Conservation (phyloP, 2,113 vertebrate species). For the Misgurnus mizolepis region DNA sequence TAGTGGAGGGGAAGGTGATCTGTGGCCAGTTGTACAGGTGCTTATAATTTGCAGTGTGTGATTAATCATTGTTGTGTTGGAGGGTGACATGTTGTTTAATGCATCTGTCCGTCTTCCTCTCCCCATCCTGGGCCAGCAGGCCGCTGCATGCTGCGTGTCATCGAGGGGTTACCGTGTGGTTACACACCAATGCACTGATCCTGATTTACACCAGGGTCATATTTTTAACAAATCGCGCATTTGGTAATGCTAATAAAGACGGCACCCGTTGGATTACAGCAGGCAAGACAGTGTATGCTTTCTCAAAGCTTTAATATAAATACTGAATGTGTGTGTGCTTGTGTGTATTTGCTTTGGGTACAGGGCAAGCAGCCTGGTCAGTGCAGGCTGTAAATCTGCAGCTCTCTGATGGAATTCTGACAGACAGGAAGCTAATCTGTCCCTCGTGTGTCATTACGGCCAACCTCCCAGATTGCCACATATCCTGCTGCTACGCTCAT, state of each 20-base stretch:
- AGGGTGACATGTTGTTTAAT: conserved; percentile 89
- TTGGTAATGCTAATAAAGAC: conserved; percentile 33
- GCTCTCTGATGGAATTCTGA: conserved; percentile 76
- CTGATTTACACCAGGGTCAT: conserved; percentile 1
- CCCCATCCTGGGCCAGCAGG: conserved; percentile 52
- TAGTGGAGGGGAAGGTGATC: conserved; percentile 9
- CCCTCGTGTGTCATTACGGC: conserved; percentile 75
- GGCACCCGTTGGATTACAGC: background rate
- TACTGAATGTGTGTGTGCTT: conserved; percentile 40
- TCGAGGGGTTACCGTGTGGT: conserved; percentile 34
- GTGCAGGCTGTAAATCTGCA: conserved; percentile 75
- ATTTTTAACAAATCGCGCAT: background rate
- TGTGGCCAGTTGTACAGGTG: conserved; percentile 84
- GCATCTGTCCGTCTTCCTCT: conserved; percentile 75
- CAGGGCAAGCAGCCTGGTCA: conserved; percentile 70
- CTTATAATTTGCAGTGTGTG: conserved; percentile 85
- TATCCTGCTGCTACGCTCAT: conserved; percentile 76
- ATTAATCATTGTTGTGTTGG: conserved; percentile 90
- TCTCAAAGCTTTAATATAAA: conserved; percentile 17
- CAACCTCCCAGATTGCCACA: conserved; percentile 77
- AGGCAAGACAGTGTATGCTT: background rate
- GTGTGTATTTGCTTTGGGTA: conserved; percentile 75
- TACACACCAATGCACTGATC: background rate
- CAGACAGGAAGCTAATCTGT: conserved; percentile 78
- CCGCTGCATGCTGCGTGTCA: conserved; percentile 44